Conservation (phyloP, 1,140 invertebrate species). For the Idris sp. region DNA sequence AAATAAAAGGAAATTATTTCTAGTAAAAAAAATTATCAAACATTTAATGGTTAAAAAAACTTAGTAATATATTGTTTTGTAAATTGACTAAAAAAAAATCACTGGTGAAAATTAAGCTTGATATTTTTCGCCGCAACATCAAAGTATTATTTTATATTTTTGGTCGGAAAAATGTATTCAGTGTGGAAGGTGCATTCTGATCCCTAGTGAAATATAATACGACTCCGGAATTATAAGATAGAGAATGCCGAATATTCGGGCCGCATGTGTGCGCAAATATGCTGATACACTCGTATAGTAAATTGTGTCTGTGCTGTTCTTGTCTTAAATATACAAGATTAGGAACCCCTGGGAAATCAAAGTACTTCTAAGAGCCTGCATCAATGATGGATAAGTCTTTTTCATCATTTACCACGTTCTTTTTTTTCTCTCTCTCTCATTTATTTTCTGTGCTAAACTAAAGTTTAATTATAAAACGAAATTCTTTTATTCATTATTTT, state of each 20-base stretch:
- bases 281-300: not conserved
- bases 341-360: constrained; percentile 58
- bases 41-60: too few species aligned
- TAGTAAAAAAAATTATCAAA: too few species aligned
- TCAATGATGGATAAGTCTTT: constrained; percentile 57
- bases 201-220: constrained; percentile 31
- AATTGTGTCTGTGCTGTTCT: constrained; percentile 9
- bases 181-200: constrained; percentile 2
- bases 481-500: too few species aligned
- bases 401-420: constrained; percentile 23
- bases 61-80: too few species aligned
- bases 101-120: too few species aligned
- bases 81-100: too few species aligned
- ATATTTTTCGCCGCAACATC: too few species aligned
- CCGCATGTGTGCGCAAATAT: constrained; percentile 24
- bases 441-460: too few species aligned
- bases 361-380: constrained; percentile 56
- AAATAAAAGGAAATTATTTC: too few species aligned
- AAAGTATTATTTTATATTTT: too few species aligned
- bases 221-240: constrained; percentile 38
- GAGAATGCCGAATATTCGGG: constrained; percentile 24
- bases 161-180: constrained; percentile 4
- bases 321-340: constrained; percentile 54
- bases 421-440: constrained; percentile 31
- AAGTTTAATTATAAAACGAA: too few species aligned